A percentile compares a stretch with the other conserved stretches of the same genome.
phyloP scores from a whole-genome alignment of 2,113 vertebrate species.

The Heloderma charlesbogerti region DNA sequence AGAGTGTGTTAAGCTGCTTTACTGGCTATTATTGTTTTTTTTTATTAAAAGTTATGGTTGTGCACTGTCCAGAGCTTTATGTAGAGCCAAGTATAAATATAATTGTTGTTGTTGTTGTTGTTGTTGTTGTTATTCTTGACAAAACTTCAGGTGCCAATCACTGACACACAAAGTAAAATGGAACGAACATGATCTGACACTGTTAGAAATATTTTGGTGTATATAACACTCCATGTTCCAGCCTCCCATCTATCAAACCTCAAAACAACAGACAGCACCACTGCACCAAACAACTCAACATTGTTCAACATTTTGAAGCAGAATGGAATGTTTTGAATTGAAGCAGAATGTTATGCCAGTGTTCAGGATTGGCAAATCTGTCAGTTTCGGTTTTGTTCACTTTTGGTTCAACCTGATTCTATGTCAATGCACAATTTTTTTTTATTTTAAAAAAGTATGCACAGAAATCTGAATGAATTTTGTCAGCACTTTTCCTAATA shows the following conservation, averaged over 20 bases:
- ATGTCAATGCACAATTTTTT: too few species aligned
- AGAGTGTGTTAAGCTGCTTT: conserved; percentile 9
- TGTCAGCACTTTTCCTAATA: too few species aligned
- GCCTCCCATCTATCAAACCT: background rate
- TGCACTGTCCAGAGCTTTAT: background rate
- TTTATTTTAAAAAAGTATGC: too few species aligned
- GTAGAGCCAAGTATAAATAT: background rate
- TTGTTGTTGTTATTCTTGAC: too few species aligned
- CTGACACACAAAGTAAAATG: too few species aligned
- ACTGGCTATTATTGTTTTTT: background rate
- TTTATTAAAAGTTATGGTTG: background rate
- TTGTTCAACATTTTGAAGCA: background rate
- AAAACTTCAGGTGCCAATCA: background rate
- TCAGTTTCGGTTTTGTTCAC: too few species aligned
- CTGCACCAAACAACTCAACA: background rate
- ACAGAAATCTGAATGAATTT: too few species aligned
- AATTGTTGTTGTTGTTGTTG: too few species aligned
- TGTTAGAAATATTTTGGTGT: background rate
- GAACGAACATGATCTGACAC: background rate
- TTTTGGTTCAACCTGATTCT: too few species aligned
- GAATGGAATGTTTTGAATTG: background rate
- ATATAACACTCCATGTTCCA: background rate
- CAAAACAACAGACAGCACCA: background rate
- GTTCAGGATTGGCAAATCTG: too few species aligned
- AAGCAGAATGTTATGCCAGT: too few species aligned